Conservation (phyloP, 2,888 invertebrate species). For the Camponotus fellah region DNA sequence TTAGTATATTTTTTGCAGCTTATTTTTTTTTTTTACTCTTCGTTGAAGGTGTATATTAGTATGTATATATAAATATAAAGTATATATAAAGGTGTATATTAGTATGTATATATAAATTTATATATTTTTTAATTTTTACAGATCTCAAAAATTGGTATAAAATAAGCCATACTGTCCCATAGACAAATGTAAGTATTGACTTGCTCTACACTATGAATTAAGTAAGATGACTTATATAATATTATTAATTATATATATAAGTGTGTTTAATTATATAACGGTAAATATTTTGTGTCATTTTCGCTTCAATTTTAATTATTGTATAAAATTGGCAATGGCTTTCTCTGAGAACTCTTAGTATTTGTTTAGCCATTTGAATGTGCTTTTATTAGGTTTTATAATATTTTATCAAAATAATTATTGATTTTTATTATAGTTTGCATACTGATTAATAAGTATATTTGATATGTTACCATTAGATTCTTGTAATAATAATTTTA, state of each 20-base stretch:
- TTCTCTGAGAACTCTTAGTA: no score
- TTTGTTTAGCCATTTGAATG: no score
- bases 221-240: background rate
- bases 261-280: background rate
- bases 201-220: background rate
- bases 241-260: no score
- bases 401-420: no score
- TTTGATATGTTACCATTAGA: no score
- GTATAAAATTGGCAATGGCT: no score
- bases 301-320: no score
- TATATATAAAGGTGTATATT: background rate
- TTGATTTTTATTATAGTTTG: no score
- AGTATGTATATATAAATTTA: background rate
- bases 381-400: no score
- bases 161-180: constrained; percentile 27
- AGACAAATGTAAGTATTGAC: constrained; percentile 64
- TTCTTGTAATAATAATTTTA: no score
- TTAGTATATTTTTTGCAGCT: background rate
- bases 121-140: constrained; percentile 44
- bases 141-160: constrained; percentile 59
- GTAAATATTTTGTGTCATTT: no score
- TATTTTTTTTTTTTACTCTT: background rate
- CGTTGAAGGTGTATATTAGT: background rate
- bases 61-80: background rate
- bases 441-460: no score